These are phyloP conservation scores for Alosa alosa DNA, from an alignment of 2,113 vertebrate species.

Conservation along the genomic window DNA sequence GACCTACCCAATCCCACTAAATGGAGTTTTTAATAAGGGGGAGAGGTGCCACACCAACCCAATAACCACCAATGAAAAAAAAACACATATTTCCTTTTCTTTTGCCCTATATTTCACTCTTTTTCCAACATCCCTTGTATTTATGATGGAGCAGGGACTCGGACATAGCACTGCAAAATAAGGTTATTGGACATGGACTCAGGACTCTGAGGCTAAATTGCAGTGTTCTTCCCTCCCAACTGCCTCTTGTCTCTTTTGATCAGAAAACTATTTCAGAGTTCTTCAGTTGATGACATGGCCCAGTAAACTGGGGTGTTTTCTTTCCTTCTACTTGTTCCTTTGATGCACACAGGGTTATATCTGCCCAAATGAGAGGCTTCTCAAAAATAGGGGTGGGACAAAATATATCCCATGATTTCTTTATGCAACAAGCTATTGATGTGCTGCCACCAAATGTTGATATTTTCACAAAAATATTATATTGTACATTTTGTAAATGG, in stretches of 20 bases:
- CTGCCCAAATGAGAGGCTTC: neutral
- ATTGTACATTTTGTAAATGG: too few relatives aligned
- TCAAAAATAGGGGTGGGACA: neutral
- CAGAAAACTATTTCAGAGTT: neutral
- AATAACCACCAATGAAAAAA: neutral
- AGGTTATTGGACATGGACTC: neutral
- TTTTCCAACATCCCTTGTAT: neutral
- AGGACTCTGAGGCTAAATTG: neutral
- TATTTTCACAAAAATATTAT: too few relatives aligned
- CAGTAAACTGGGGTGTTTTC: neutral
- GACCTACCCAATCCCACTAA: neutral
- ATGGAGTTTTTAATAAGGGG: neutral
- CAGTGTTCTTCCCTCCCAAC: constrained; percentile 12
- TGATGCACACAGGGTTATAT: neutral
- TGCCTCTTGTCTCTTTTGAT: neutral
- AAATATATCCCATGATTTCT: too few relatives aligned
- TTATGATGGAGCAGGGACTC: neutral
- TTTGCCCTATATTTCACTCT: neutral
- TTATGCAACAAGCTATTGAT: too few relatives aligned
- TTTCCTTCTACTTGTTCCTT: neutral
- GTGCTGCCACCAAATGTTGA: too few relatives aligned
- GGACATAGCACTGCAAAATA: neutral
- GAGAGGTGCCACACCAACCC: neutral
- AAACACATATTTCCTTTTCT: neutral
- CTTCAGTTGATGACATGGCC: neutral